Base-by-base conservation (phyloP, 2,888 invertebrate species). In the Macaria notata region DNA sequence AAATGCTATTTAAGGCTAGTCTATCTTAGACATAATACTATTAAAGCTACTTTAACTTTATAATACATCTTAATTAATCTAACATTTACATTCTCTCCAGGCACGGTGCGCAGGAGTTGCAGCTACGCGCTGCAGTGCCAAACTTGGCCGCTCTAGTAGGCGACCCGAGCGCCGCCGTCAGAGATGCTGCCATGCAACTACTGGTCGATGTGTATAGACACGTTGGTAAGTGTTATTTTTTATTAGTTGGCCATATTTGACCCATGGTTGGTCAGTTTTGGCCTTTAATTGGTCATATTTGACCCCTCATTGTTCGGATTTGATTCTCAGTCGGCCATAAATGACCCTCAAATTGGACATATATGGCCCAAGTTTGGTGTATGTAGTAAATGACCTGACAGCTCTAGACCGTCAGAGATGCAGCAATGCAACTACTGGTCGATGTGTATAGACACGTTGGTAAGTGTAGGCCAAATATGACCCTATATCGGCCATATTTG, bases 391-490 rank as follows among this genome's bases (percentile, higher is more conserved):
- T n/a, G n/a, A 94, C 66, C 94, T 98, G 56, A 96, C 97, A 4
- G 95, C 95, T 69, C 86, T 98, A 54, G 91, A 94, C 95, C 48
- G 98, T 98, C 4, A 90, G 98, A 19, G 98, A 98, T 80, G 95
- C 96, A 4, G 97, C 98, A 3, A 93, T 96, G 79, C 94, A 94
- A 70, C 95, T 98, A 6, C 84, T 98, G 48, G 95, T 97, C 42
- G 97, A 98, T 79, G 95, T 98, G 46, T 99, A 98, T 82, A 94
- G 96, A 76, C 98, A 98, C 86, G 97, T 98, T 53, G 98, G 98
- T 75, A 42, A 77, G 92, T 84, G 33, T 33, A 4, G 4, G 4
- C 6, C 33, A 4, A 4, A 4, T 33, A 4, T 6, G 4, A 33
- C n/a, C n/a, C n/a, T n/a, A n/a, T n/a, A n/a, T n/a, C n/a, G n/a